These are phyloP conservation scores for Cardinalis cardinalis DNA, from an alignment of 2,113 vertebrate genomes.

Conservation along the genomic window DNA sequence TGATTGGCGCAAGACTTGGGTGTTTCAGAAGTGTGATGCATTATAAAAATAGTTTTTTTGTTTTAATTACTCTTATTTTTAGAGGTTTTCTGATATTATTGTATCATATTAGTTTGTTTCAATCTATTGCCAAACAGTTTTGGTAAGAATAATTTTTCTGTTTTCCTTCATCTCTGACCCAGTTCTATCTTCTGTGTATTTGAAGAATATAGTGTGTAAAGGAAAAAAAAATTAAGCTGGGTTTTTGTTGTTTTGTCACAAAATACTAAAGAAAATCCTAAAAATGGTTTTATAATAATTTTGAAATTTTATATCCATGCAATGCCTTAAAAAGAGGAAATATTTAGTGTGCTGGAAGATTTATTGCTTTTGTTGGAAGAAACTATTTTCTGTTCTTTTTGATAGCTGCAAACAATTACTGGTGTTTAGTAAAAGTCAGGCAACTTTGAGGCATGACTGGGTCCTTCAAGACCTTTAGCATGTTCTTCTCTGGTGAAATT, in stretches of 20 bases:
- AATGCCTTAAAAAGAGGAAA: neutral
- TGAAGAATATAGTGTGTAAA: neutral
- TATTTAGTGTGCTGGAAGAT: neutral
- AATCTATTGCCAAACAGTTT: neutral
- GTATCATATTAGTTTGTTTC: neutral
- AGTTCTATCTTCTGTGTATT: neutral
- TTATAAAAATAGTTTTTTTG: neutral
- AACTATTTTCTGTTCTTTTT: neutral
- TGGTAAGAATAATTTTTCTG: neutral
- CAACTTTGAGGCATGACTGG: accelerated
- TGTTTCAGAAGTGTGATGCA: neutral
- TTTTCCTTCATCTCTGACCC: neutral
- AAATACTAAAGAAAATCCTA: neutral
- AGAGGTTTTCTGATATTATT: neutral
- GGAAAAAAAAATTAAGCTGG: neutral
- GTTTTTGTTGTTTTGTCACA: neutral
- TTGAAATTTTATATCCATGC: neutral
- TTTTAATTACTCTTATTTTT: neutral
- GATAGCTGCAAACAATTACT: neutral
- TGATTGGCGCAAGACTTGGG: neutral
- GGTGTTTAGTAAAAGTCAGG: neutral
- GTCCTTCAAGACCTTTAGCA: neutral
- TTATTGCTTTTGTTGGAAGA: neutral
- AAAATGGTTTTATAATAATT: neutral
- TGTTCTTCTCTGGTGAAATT: neutral